phyloP scores from a whole-genome alignment of 2,113 vertebrate genomes.

The Tricholaema leucomelas region DNA sequence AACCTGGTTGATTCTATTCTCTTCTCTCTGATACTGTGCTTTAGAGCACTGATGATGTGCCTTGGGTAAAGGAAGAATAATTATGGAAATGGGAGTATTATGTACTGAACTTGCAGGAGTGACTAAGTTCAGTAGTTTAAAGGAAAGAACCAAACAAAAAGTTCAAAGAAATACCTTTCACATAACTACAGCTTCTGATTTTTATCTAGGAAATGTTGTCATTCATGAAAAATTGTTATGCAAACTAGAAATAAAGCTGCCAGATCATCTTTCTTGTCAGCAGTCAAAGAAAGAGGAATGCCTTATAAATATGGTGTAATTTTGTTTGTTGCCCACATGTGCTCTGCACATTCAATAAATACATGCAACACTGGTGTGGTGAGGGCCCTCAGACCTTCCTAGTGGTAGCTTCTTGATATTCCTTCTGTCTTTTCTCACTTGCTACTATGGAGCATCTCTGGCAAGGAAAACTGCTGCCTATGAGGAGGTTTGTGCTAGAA shows the following conservation, averaged over 20 bases:
- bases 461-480: neutral
- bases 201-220: neutral
- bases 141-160: neutral
- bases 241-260: neutral
- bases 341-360: neutral
- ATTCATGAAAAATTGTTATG: constrained; percentile 5
- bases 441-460: neutral
- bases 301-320: neutral
- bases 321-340: neutral
- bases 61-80: neutral
- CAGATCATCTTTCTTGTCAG: neutral
- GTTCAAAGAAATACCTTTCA: neutral
- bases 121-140: neutral
- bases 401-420: neutral
- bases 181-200: neutral
- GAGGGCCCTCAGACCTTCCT: neutral
- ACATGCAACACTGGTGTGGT: fast-evolving
- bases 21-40: neutral
- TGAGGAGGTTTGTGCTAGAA: neutral
- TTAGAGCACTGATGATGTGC: neutral
- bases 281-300: neutral
- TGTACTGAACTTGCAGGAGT: neutral
- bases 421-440: neutral
- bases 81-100: neutral
- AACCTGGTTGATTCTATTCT: too few species aligned